These are phyloP conservation scores for Loriculus beryllinus DNA, from an alignment of 2,797 vertebrate genomes.

Conservation along the genomic window DNA sequence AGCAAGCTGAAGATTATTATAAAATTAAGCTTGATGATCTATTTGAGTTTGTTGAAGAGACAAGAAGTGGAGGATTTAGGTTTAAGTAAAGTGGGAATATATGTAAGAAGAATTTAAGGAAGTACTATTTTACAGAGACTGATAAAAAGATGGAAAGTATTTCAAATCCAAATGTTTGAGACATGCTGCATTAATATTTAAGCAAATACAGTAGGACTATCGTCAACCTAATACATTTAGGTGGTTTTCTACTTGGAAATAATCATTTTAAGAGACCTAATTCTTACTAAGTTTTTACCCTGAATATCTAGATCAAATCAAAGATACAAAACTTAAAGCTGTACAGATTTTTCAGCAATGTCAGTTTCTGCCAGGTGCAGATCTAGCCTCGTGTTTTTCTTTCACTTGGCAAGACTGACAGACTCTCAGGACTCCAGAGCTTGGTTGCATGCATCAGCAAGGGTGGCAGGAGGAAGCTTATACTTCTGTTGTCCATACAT, in stretches of 20 bases:
- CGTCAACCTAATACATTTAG: constrained; percentile 21
- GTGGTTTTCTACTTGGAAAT: constrained; percentile 34
- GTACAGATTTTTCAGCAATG: not conserved
- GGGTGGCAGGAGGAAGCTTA: constrained; percentile 28
- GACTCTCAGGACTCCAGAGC: not conserved
- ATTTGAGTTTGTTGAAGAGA: constrained; percentile 41
- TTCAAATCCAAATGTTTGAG: constrained; percentile 39
- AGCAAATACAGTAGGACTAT: constrained; percentile 28
- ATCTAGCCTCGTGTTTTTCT: not conserved
- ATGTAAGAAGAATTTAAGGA: constrained; percentile 33
- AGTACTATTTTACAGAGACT: constrained; percentile 14
- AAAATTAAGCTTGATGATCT: constrained; percentile 61
- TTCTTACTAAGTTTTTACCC: constrained; percentile 4
- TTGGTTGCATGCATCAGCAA: not conserved
- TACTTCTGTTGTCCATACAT: not conserved
- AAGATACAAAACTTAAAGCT: not conserved
- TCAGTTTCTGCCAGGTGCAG: not conserved
- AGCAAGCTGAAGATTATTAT: constrained; percentile 41
- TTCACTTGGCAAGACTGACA: not conserved
- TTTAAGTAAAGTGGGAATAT: constrained; percentile 57
- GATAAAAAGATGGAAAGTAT: constrained; percentile 37
- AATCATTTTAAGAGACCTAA: constrained; percentile 22
- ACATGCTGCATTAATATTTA: constrained; percentile 41
- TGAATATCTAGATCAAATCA: not conserved
- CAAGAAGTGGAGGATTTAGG: constrained; percentile 37